Evolutionary conservation across 2,797 vertebrate genomes (phyloP), one percentile per base, ranked within the genome.

Genomic region (Enteromius mattozi): DNA sequence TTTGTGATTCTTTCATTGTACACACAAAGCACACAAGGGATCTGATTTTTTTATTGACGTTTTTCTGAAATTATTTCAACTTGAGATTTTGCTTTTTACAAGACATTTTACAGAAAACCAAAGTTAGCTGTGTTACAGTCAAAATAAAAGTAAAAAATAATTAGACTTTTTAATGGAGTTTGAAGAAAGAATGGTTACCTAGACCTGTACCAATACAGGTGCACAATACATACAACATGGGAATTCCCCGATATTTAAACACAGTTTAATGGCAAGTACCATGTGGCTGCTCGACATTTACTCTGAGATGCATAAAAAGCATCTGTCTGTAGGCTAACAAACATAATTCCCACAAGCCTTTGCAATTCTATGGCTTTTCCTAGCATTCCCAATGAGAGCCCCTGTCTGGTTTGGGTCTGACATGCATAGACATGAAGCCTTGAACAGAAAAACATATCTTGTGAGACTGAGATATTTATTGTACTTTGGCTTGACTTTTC

Each of bases 41-140:
- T 89, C 85, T 87, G 89, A 84, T 87, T 74, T 88, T 66, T 93
- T 94, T 93, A 93, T 91, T 91, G 88, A 87, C 86, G 86, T 85
- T 83, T 84, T 88, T 80, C 89, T 85, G 88, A 84, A 91, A 93
- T 90, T 92, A 92, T 89, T 86, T 51, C 88, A 90, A 91, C 33
- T 84, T 51, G 92, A 93, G 92, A 93, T 94, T 85, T 87, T 89
- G 88, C 92, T 92, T 90, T 94, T 94, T 94, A 95, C 94, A 95
- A 93, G 90, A 92, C 82, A 94, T 94, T 94, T 91, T 86, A 94
- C 92, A 94, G 83, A 91, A 89, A 89, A 89, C 87, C 88, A 88
- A 87, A 83, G 84, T 80, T 87, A 84, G 88, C 89, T 76, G 47
- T 87, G 91, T 89, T 89, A 92, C 74, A 71, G 68, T 63, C 19